These are phyloP conservation scores for Trinorchestia longiramus DNA, from an alignment of 1,140 invertebrate genomes.

Conservation along the genomic window DNA sequence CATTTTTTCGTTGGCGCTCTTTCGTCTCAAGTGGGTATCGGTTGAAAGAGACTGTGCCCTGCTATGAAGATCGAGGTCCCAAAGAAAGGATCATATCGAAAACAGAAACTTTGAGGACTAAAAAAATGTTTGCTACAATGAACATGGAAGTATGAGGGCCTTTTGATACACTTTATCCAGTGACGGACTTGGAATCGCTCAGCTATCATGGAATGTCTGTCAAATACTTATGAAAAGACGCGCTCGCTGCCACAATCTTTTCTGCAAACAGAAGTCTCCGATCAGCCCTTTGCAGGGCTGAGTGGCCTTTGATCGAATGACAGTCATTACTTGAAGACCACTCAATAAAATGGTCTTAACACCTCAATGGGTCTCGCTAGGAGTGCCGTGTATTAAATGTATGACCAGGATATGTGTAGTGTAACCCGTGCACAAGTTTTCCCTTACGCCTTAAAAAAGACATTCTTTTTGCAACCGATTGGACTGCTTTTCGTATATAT, in stretches of 20 bases:
- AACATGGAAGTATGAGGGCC: background rate
- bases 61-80: background rate
- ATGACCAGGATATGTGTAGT: conserved; percentile 1
- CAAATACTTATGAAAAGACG: background rate
- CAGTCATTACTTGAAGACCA: conserved; percentile 26
- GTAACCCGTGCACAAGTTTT: background rate
- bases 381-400: background rate
- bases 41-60: background rate
- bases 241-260: conserved; percentile 17
- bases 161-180: background rate
- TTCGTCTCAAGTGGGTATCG: conserved; percentile 52
- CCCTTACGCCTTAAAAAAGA: no score
- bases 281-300: background rate
- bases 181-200: background rate
- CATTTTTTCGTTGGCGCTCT: background rate
- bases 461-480: no score
- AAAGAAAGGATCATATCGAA: conserved; percentile 44
- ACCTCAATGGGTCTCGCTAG: conserved; percentile 9
- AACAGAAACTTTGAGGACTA: conserved; percentile 26
- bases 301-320: conserved; percentile 1
- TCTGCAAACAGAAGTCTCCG: conserved; percentile 3
- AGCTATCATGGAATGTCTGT: conserved; percentile 12
- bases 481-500: no score
- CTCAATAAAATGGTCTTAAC: conserved; percentile 45
- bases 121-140: conserved; percentile 40